Conservation (phyloP, 2,797 vertebrate genomes). For the Danio jaintianensis region DNA sequence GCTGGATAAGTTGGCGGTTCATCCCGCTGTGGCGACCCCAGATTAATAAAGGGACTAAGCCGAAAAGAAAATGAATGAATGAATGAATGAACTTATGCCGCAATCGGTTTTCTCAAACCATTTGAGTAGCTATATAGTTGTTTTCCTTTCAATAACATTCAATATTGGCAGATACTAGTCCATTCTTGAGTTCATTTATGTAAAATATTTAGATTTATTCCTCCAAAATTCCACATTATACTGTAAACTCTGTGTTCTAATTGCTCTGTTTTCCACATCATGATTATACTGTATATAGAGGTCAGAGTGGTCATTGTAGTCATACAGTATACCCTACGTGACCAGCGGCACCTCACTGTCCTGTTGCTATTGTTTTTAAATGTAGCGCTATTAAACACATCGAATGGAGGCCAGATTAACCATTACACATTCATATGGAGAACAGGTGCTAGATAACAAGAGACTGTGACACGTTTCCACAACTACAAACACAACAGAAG, state of each 20-base stretch:
- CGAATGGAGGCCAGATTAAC: constrained; percentile 66
- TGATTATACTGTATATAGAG: constrained; percentile 33
- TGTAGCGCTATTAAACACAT: constrained; percentile 60
- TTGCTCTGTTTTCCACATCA: not conserved
- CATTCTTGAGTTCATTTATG: not conserved
- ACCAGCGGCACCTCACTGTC: constrained; percentile 63
- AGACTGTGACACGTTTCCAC: not conserved
- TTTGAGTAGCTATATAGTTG: no score
- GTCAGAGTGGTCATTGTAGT: constrained; percentile 55
- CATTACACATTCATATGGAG: constrained; percentile 47
- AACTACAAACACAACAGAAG: not conserved
- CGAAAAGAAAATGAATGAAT: no score
- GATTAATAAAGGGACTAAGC: no score
- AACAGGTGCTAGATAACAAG: constrained; percentile 36
- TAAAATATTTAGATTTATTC: not conserved
- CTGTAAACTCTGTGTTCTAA: no score
- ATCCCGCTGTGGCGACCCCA: no score
- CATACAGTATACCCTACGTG: constrained; percentile 67
- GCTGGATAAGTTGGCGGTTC: no score
- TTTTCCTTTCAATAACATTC: no score
- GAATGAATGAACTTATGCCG: no score
- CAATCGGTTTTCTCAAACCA: no score
- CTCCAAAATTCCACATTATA: not conserved
- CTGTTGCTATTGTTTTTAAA: constrained; percentile 49
- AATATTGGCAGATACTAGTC: no score